Conservation (phyloP, 2,888 invertebrate species). For the Agriopis aurantiaria region DNA sequence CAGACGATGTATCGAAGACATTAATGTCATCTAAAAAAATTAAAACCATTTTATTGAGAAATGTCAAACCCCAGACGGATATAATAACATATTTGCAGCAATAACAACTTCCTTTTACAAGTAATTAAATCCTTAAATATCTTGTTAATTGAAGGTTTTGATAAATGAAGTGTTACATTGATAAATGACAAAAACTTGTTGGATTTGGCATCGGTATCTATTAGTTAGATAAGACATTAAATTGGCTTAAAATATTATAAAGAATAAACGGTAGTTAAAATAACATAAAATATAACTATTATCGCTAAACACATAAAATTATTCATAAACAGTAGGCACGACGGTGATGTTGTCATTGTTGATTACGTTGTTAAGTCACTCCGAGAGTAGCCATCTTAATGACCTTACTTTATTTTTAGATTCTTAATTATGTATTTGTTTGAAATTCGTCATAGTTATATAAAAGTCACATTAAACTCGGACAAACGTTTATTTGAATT, state of each 20-base stretch:
- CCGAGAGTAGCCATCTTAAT: slow-evolving; percentile 7
- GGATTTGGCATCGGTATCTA: slow-evolving; percentile 22
- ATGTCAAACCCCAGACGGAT: slow-evolving; percentile 26
- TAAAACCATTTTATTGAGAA: slow-evolving; percentile 5
- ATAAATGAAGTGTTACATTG: slow-evolving; percentile 43
- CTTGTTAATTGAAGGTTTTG: slow-evolving; percentile 43
- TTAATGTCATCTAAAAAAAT: slow-evolving; percentile 37
- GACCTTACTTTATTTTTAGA: slow-evolving; percentile 19
- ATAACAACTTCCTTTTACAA: slow-evolving; percentile 47
- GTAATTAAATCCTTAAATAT: slow-evolving; percentile 42
- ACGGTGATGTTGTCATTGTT: slow-evolving; percentile 41
- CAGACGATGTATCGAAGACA: slow-evolving; percentile 46
- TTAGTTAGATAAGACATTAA: slow-evolving; percentile 29
- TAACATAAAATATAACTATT: slow-evolving; percentile 46
- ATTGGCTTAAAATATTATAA: slow-evolving; percentile 7
- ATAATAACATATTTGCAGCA: slow-evolving; percentile 37
- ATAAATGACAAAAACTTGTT: slow-evolving; percentile 37
- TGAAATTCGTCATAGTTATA: slow-evolving; percentile 6
- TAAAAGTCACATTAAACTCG: not conserved
- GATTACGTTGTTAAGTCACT: slow-evolving; percentile 23
- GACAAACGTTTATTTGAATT: too few relatives aligned
- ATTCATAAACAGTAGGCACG: slow-evolving; percentile 39
- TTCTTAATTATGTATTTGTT: slow-evolving; percentile 8
- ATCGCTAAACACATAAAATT: slow-evolving; percentile 39
- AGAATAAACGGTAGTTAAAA: slow-evolving; percentile 20